Base-by-base conservation (phyloP, 2,888 invertebrate species). In the Aleiodes leptofemur region DNA sequence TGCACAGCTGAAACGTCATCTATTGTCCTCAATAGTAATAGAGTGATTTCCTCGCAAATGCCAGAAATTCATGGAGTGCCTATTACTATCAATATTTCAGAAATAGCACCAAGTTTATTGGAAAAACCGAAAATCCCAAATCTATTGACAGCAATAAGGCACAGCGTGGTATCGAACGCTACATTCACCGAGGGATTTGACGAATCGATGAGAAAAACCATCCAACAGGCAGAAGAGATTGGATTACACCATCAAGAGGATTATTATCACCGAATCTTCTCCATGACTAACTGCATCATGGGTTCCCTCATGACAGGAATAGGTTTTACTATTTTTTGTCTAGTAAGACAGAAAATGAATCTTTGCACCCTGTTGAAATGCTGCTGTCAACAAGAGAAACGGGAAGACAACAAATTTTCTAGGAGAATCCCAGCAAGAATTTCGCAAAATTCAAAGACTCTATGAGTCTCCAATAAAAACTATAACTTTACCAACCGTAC, bases 201-300 rank as follows among this genome's bases (percentile, higher is more conserved):
- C 1, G 38, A 59, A 13, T 59, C 59, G 11, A 59, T 59, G 13
- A 34, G 34, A n/a, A 13, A 59, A 13, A 59, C 59, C 13, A 38
- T 59, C 5, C 13, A n/a, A 13, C n/a, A 31, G 11, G 59, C 11
- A 7, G 34, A 59, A n/a, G n/a, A 59, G 5, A 59, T 59, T 13
- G 59, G 34, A 5, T 34, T 59, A 6, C 59, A 59, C 14, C 59
- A 59, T 14, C 59, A 59, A n/a, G 59, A 59, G 13, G 34, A 59
- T 14, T 59, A 59, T 13, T 5, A 31, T 31, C 38, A 59, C 9
- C 0, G 34, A n/a, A 34, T 34, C 8, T 13, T 59, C 11, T n/a
- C 59, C 38, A 3, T 14, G 2, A 34, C 59, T 1, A 59, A 34
- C 5, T 31, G 34, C 34, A 9, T 3, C 9, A 43, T 43, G 0